These are phyloP conservation scores for Agrochola macilenta DNA, from an alignment of 2,888 invertebrate genomes.

Conservation along the genomic window DNA sequence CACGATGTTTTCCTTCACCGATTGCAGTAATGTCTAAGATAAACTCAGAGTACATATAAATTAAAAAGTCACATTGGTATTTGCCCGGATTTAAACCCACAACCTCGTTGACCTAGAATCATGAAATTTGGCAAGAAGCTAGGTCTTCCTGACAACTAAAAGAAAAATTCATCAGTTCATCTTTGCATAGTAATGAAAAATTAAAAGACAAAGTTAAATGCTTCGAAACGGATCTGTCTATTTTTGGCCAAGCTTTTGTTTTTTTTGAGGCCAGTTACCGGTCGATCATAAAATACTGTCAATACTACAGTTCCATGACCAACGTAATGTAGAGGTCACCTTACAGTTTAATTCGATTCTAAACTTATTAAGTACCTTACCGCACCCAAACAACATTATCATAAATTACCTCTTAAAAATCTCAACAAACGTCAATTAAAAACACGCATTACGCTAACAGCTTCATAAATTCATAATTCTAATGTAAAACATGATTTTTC, in stretches of 20 bases:
- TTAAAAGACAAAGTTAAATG: too few relatives aligned
- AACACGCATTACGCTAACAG: slow-evolving; percentile 57
- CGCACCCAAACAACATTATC: slow-evolving; percentile 30
- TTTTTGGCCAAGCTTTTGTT: not conserved
- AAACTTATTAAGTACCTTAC: not conserved
- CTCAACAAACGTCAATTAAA: slow-evolving; percentile 48
- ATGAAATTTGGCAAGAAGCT: too few relatives aligned
- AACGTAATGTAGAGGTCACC: not conserved
- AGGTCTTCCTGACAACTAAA: too few relatives aligned
- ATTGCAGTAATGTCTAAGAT: too few relatives aligned
- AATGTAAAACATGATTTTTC: slow-evolving; percentile 52
- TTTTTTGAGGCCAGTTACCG: not conserved
- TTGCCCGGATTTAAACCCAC: too few relatives aligned
- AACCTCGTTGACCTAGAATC: too few relatives aligned
- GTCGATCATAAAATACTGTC: not conserved
- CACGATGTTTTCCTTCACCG: too few relatives aligned
- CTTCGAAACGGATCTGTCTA: not conserved
- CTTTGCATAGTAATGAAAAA: too few relatives aligned
- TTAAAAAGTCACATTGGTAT: too few relatives aligned
- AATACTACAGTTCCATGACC: not conserved
- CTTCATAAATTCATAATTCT: slow-evolving; percentile 56
- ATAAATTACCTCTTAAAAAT: slow-evolving; percentile 30
- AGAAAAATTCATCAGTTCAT: too few relatives aligned
- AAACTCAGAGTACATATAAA: too few relatives aligned
- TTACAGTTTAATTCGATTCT: not conserved